Conservation (phyloP, 1,140 invertebrate species). For the Coptotermes formosanus region DNA sequence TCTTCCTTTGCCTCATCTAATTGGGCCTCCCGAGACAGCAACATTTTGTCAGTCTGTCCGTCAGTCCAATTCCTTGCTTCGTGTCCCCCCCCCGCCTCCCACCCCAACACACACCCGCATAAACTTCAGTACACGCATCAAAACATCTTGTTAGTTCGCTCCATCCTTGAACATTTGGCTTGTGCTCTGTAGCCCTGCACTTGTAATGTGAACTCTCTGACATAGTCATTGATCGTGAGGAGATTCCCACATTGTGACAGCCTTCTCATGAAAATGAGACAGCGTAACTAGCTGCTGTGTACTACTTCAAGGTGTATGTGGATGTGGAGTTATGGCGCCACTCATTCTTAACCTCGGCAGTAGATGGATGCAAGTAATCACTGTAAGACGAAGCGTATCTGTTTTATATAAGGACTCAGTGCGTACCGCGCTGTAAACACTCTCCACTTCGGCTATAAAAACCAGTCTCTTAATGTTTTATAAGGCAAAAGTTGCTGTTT, state of each 20-base stretch:
- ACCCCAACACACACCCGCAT: neutral
- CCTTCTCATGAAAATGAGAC: neutral
- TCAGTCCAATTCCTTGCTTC: neutral
- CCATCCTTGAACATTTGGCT: neutral
- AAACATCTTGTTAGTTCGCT: neutral
- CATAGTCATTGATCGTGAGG: neutral
- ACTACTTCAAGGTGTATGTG: too few relatives aligned
- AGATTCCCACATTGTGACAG: neutral
- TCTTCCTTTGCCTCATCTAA: neutral
- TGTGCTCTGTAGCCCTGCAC: neutral
- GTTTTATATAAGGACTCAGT: too few relatives aligned
- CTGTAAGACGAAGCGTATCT: too few relatives aligned
- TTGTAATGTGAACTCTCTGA: neutral
- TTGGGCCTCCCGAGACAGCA: neutral
- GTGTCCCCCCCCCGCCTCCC: neutral
- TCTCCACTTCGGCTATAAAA: too few relatives aligned
- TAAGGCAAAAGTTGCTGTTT: too few relatives aligned
- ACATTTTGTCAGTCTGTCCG: slow-evolving; percentile 2
- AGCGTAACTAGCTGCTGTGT: neutral
- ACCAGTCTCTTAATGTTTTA: too few relatives aligned
- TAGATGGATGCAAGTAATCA: too few relatives aligned
- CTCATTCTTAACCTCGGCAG: too few relatives aligned
- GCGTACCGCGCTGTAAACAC: too few relatives aligned
- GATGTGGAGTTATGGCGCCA: too few relatives aligned
- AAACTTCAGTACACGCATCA: neutral